Evolutionary conservation across 2,797 vertebrate genomes (phyloP).

Genomic region (Centropyge bicolor): DNA sequence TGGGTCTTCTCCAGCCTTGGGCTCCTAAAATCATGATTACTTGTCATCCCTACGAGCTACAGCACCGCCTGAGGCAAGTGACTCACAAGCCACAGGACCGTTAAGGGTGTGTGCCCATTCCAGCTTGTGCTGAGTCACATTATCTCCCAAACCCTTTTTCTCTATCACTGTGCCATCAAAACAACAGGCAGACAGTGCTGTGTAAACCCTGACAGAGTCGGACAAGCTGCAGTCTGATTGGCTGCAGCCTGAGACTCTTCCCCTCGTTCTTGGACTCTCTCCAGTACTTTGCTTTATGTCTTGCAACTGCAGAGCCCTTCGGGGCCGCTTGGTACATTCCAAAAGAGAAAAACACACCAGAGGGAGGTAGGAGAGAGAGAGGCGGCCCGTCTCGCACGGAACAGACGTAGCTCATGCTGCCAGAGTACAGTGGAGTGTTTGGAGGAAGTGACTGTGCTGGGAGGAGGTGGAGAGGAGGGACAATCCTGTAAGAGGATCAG

Average conservation of each 20-base stretch:
- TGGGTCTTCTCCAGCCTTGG: not conserved
- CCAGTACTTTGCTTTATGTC: conserved; percentile 47
- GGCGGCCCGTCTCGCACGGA: conserved; percentile 65
- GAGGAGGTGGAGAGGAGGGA: conserved; percentile 57
- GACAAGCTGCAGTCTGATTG: conserved; percentile 46
- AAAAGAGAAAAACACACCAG: conserved; percentile 65
- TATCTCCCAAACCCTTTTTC: conserved; percentile 52
- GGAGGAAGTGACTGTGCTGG: conserved; percentile 52
- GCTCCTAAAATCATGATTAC: conserved; percentile 12
- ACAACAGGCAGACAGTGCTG: conserved; percentile 48
- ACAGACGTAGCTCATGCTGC: conserved; percentile 18
- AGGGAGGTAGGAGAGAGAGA: conserved; percentile 41
- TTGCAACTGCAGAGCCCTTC: conserved; percentile 46
- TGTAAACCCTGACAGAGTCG: conserved; percentile 47
- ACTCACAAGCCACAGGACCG: conserved; percentile 44
- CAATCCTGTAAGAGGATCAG: conserved; percentile 70
- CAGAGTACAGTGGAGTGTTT: conserved; percentile 36
- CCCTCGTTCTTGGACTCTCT: conserved; percentile 54
- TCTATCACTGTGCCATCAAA: conserved; percentile 53
- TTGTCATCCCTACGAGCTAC: conserved; percentile 28
- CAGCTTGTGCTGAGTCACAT: conserved; percentile 70
- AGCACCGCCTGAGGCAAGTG: conserved; percentile 19
- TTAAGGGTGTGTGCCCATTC: conserved; percentile 70
- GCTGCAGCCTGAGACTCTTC: conserved; percentile 42
- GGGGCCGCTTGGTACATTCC: conserved; percentile 72